A percentile compares a stretch with the other conserved stretches of the same genome.
Evolutionary conservation across 2,888 invertebrate genomes (phyloP).

Genomic region (Adelognathus sp.): DNA sequence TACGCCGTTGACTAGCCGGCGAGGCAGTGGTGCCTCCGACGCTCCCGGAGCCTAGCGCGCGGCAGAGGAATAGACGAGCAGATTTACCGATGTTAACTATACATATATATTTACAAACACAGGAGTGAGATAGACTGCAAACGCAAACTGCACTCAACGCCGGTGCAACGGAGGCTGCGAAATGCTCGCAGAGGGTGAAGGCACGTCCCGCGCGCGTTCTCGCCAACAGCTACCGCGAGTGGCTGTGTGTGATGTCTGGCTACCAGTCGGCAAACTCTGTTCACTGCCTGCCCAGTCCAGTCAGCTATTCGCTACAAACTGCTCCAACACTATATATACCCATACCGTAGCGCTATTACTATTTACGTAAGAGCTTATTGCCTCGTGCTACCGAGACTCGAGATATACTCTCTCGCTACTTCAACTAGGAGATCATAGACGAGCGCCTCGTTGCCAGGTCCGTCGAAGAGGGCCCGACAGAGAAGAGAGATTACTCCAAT

Average conservation of each 20-base stretch:
- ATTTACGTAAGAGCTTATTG: conserved; percentile 62
- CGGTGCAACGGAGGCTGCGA: neutral
- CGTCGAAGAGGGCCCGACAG: neutral
- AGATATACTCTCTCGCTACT: conserved; percentile 11
- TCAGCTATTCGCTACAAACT: conserved; percentile 19
- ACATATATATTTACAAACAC: neutral
- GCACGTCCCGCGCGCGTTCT: conserved; percentile 24
- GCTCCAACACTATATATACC: conserved; percentile 29
- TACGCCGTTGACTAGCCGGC: conserved; percentile 64
- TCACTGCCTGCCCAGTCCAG: neutral
- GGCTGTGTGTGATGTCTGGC: neutral
- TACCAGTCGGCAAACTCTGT: conserved; percentile 29
- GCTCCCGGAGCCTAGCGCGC: neutral
- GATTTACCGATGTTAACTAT: neutral
- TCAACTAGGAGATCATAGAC: conserved; percentile 10
- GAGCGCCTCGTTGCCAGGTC: neutral
- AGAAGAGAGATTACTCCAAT: conserved; percentile 3
- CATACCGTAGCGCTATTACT: conserved; percentile 53
- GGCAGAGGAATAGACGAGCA: neutral
- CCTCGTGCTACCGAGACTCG: conserved; percentile 14
- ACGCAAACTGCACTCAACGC: conserved; percentile 4
- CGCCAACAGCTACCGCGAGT: conserved; percentile 43
- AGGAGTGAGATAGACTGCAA: conserved; percentile 5
- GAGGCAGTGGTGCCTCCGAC: conserved; percentile 4
- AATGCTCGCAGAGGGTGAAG: conserved; percentile 27